Conservation (phyloP, 2,797 vertebrate genomes). For the Arctocebus calabarensis region DNA sequence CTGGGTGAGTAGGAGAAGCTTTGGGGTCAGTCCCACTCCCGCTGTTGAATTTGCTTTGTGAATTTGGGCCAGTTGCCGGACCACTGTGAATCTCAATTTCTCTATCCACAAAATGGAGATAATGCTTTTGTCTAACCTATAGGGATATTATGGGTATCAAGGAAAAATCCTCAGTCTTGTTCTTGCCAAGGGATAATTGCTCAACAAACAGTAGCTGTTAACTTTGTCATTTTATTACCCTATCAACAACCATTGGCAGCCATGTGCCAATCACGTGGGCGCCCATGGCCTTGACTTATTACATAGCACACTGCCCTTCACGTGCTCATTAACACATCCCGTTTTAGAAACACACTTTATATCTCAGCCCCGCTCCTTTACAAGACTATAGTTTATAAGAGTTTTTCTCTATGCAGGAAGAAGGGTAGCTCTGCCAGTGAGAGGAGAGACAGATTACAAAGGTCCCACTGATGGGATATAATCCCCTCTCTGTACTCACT, state of each 20-base stretch:
- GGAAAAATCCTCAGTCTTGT: neutral
- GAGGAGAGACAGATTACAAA: constrained; percentile 70
- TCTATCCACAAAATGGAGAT: neutral
- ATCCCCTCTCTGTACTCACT: constrained; percentile 58
- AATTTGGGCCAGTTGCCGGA: neutral
- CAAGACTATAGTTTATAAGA: constrained; percentile 70
- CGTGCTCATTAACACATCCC: neutral
- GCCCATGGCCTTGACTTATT: fast-evolving
- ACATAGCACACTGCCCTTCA: fast-evolving
- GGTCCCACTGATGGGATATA: constrained; percentile 74
- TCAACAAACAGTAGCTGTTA: neutral
- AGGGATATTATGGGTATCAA: neutral
- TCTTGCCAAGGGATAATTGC: neutral
- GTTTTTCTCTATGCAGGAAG: constrained; percentile 74
- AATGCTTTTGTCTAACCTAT: neutral
- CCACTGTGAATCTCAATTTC: neutral
- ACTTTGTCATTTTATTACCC: neutral
- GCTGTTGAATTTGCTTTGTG: neutral
- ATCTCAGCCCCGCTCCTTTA: neutral
- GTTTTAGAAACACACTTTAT: neutral
- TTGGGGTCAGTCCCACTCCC: neutral
- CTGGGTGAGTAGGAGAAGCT: neutral
- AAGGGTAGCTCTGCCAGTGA: constrained; percentile 67
- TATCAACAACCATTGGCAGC: neutral
- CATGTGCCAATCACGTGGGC: fast-evolving